phyloP scores from a whole-genome alignment of 1,140 invertebrate species.

The Hesperophylax magnus region DNA sequence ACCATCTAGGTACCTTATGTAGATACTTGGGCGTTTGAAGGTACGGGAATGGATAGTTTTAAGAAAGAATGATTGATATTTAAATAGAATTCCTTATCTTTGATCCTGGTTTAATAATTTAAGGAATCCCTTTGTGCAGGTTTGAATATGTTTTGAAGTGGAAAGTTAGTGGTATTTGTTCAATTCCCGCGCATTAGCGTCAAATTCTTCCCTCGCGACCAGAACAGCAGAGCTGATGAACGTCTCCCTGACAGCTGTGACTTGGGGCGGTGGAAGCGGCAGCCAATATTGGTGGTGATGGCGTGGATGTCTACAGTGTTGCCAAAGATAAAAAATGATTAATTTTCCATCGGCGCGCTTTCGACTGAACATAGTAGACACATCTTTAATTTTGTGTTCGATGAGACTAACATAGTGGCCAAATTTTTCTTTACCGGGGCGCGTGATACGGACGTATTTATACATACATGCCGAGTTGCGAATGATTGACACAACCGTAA shows the following conservation, averaged over 20 bases:
- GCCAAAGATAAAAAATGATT: slow-evolving; percentile 49
- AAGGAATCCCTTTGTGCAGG: too few species aligned
- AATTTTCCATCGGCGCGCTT: slow-evolving; percentile 39
- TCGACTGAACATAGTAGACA: not conserved
- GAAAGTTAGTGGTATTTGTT: not conserved
- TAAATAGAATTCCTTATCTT: too few species aligned
- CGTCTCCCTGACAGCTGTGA: too few species aligned
- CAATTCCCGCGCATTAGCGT: not conserved
- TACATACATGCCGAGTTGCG: slow-evolving; percentile 49
- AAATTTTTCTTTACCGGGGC: slow-evolving; percentile 24
- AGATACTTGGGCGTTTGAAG: too few species aligned
- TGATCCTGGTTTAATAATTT: too few species aligned
- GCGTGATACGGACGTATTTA: slow-evolving; percentile 28
- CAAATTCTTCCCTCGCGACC: not conserved
- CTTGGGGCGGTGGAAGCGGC: too few species aligned
- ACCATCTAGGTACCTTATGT: too few species aligned
- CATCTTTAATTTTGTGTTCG: slow-evolving; percentile 27
- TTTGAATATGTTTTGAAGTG: too few species aligned
- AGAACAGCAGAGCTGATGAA: too few species aligned
- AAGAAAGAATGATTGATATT: too few species aligned
- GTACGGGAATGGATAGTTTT: too few species aligned
- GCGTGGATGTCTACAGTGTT: not conserved
- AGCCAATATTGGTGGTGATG: not conserved
- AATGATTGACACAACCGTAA: slow-evolving; percentile 57
- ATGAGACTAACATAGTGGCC: slow-evolving; percentile 4